phyloP scores from a whole-genome alignment of 1,140 invertebrate species.

The Arion vulgaris region DNA sequence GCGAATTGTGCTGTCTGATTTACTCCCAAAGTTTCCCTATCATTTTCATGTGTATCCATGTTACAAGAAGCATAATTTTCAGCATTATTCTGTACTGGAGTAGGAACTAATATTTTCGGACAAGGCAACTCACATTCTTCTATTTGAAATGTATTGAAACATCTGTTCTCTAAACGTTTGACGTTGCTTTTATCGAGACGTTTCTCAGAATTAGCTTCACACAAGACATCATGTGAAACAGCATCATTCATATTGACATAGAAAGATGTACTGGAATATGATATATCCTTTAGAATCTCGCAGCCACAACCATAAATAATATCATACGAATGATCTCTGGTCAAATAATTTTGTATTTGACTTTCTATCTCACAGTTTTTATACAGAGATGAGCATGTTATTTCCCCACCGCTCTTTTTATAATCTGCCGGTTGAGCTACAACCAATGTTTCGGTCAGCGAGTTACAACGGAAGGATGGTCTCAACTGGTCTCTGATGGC shows the following conservation, averaged over 20 bases:
- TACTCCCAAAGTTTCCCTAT: neutral
- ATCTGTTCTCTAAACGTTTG: neutral
- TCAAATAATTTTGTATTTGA: neutral
- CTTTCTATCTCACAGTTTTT: neutral
- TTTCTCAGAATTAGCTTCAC: neutral
- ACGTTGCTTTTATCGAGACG: neutral
- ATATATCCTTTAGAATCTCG: neutral
- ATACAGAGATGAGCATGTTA: neutral
- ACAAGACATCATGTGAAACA: neutral
- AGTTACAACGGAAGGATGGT: neutral
- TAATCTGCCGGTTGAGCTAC: neutral
- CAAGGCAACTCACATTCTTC: neutral
- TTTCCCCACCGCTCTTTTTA: neutral
- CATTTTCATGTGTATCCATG: neutral
- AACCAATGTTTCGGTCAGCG: neutral
- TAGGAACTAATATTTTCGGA: neutral
- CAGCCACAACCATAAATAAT: neutral
- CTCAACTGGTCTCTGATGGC: neutral
- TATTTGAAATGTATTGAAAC: neutral
- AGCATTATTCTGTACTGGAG: neutral
- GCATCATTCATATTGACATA: neutral
- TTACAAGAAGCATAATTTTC: too few species aligned
- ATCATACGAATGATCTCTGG: neutral
- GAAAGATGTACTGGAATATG: neutral
- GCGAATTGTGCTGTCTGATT: neutral